Evolutionary conservation across 2,113 vertebrate species (phyloP), one percentile per base, ranked within the genome.

Genomic region (Chascanopsetta lugubris): DNA sequence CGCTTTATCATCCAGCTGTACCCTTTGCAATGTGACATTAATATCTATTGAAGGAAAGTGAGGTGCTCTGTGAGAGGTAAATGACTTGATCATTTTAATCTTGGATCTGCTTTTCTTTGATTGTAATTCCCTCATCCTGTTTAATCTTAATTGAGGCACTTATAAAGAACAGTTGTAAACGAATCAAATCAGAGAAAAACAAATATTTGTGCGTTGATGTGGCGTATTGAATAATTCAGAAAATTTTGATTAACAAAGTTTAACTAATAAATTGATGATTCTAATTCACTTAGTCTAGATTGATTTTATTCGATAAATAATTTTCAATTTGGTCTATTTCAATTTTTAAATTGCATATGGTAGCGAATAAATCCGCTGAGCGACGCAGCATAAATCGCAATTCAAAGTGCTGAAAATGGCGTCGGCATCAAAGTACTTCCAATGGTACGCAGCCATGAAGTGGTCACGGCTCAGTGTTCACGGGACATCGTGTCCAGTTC

Each of bases 401-500:
- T 12, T 72, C 32, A 2, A 64, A 63, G 53, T 3, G 2, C 6
- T 48, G 70, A 22, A 82, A 83, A 84, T 85, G 59, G 74, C 71
- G 72, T 67, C 69, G 0, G 6, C 34, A 42, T 55, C 15, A 24
- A 72, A 79, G 53, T 51, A 32, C 27, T 71, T 71, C 6, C 12
- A 47, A 20, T 65, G 47, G 21, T 84, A 26, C 18, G 43, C 60
- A 62, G 51, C 64, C 46, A 29, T 60, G 4, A 62, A 79, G 50
- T 68, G 66, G 53, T 59, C 21, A 27, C 2, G 5, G 42, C 38
- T 38, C 13, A 0, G 49, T 34, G 53, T 46, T 63, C 3, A 49
- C 1, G 0, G 12, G 36, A 40, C 68, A 68, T 46, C 8, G 11
- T 40, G 61, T 71, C 42, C 11, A 38, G 26, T 40, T 71, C 32